A percentile compares a stretch with the other conserved stretches of the same genome.
Conservation (phyloP, 2,797 vertebrate genomes). For the Natrix natrix region DNA sequence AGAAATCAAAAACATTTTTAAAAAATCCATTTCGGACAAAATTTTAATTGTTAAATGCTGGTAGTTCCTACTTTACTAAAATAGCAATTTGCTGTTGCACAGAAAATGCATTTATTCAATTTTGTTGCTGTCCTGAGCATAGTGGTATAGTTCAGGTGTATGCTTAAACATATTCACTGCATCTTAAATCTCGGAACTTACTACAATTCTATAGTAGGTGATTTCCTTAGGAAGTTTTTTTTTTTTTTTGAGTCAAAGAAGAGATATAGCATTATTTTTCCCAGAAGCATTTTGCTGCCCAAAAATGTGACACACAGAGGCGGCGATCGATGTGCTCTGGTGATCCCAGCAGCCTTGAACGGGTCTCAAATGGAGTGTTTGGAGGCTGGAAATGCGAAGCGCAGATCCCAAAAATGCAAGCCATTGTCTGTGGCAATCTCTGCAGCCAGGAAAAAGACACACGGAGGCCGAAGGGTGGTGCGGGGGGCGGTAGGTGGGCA, state of each 20-base stretch:
- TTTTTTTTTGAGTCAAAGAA: background rate
- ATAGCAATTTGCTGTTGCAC: constrained; percentile 58
- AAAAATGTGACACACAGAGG: too few species aligned
- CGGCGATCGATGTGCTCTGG: too few species aligned
- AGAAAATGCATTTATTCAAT: constrained; percentile 37
- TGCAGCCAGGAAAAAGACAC: too few species aligned
- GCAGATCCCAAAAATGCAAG: too few species aligned
- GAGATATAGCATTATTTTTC: background rate
- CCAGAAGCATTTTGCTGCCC: background rate
- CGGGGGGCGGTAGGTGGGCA: too few species aligned
- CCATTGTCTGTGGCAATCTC: too few species aligned
- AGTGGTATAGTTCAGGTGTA: constrained; percentile 30
- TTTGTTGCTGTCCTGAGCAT: constrained; percentile 14
- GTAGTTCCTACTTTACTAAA: constrained; percentile 51
- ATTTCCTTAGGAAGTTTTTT: background rate
- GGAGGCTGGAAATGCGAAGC: too few species aligned
- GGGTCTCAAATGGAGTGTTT: too few species aligned
- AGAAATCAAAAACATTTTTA: background rate
- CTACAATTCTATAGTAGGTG: background rate
- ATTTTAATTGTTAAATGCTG: constrained; percentile 13
- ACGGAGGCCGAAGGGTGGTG: too few species aligned
- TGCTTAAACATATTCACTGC: background rate
- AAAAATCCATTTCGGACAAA: background rate
- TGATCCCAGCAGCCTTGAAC: too few species aligned
- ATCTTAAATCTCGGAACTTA: background rate